Evolutionary conservation across 2,113 vertebrate genomes (phyloP).

Genomic region (Lophius piscatorius): DNA sequence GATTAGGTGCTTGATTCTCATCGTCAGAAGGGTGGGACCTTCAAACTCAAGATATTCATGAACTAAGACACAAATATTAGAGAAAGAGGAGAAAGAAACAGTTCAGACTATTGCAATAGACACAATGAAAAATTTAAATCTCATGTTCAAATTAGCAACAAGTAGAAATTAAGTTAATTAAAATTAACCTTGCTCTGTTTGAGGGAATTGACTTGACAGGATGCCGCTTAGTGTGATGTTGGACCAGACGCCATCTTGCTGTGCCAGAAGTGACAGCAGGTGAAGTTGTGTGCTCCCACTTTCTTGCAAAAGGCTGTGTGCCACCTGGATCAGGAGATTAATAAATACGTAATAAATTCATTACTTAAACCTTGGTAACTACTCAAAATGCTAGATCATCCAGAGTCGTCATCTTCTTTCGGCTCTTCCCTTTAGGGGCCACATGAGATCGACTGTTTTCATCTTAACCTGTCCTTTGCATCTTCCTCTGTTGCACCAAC

Average conservation of each 20-base stretch:
- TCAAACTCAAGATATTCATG: conserved; percentile 90
- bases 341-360: conserved; percentile 23
- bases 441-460: no score
- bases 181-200: conserved; percentile 90
- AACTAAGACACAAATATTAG: conserved; percentile 75
- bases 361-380: conserved; percentile 1
- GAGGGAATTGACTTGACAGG: conserved; percentile 87
- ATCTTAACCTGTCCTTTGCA: no score
- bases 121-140: not conserved
- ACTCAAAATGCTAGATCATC: no score
- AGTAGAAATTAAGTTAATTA: no score
- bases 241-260: conserved; percentile 93
- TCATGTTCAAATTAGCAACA: not conserved
- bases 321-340: conserved; percentile 80
- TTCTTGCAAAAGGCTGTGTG: conserved; percentile 92
- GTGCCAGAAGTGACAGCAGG: conserved; percentile 88
- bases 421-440: no score
- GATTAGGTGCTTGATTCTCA: conserved; percentile 98
- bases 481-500: no score
- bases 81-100: not conserved
- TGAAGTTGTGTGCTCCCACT: conserved; percentile 90
- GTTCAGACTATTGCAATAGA: not conserved
- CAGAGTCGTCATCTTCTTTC: no score
- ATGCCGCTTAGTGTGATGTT: conserved; percentile 88
- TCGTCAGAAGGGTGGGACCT: conserved; percentile 92